Base-by-base conservation (phyloP, 2,888 invertebrate genomes). In the Ochlodes sylvanus region DNA sequence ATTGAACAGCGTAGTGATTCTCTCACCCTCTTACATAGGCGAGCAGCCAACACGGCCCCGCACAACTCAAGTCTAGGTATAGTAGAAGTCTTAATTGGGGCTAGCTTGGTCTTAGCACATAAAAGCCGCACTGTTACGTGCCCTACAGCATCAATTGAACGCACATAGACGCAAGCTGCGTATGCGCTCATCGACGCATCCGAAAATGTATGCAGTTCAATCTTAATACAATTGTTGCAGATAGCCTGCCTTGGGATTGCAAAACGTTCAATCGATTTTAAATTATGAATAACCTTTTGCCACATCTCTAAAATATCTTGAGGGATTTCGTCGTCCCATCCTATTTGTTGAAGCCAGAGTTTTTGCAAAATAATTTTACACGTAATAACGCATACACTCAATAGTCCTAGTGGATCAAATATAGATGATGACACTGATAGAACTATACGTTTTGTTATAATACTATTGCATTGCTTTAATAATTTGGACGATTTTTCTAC, bases 91-190 rank as follows among this genome's bases (percentile, higher is more conserved):
- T 27, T 27, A 27, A 27, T 2, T 5, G 27, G 66, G 12, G 69
- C 66, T n/a, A 69, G 63, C 54, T 66, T 69, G 1, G 66, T 50
- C 32, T 70, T 70, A 0, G 70, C 70, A 54, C 70, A 67, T 9
- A 70, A 60, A 38, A 67, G 56, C 12, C 44, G 54, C 15, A 70
- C 67, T 12, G 54, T 65, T 44, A 50, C 38, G 47, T 55, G 21
- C 12, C 50, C n/a, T 32, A 50, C 17, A 21, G 10, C 9, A 19
- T 54, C 17, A 32, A 54, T 21, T 2, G 38, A 21, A 41, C 54
- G 32, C 6, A 50, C 34, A 62, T 62, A 32, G 10, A 32, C 56
- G 6, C 41, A 57, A 4, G 42, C 60, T 3, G 21, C 44, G 17
- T 55, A 61, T 4, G 44, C 67, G 10, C 14, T 55, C 19, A 60